Percentiles rank a stretch among this genome's conserved stretches.
Conservation (phyloP, 2,113 vertebrate species). For the Campylomormyrus tamandua region DNA sequence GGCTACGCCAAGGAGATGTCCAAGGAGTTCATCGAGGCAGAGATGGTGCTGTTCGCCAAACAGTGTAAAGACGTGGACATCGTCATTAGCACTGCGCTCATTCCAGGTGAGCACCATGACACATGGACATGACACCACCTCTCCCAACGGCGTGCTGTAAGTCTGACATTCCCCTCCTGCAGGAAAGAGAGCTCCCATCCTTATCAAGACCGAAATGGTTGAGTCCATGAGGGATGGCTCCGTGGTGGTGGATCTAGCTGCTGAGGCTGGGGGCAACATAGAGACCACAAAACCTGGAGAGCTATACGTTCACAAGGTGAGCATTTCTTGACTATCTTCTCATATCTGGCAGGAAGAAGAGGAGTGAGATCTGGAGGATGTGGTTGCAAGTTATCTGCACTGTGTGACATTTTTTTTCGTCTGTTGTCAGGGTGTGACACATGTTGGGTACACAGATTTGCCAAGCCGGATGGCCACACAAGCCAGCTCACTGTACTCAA, state of each 20-base stretch:
- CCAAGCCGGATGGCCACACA: constrained; percentile 75
- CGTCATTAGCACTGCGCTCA: constrained; percentile 58
- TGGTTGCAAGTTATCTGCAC: background rate
- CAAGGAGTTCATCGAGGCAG: constrained; percentile 64
- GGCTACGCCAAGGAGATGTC: constrained; percentile 68
- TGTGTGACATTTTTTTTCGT: background rate
- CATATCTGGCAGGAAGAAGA: background rate
- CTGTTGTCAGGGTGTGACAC: constrained; percentile 68
- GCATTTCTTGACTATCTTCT: background rate
- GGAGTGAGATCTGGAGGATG: background rate
- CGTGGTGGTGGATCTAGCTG: constrained; percentile 57
- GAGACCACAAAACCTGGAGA: constrained; percentile 56
- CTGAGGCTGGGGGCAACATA: constrained; percentile 60
- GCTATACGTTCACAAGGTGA: constrained; percentile 50
- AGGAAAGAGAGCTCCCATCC: constrained; percentile 49
- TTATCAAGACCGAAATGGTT: constrained; percentile 55
- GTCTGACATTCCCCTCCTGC: background rate
- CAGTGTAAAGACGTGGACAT: constrained; percentile 62
- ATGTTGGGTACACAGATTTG: constrained; percentile 68
- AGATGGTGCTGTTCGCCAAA: constrained; percentile 60
- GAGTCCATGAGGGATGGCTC: constrained; percentile 56
- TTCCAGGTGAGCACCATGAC: constrained; percentile 54
- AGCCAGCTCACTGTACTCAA: constrained; percentile 77
- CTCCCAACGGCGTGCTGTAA: background rate
- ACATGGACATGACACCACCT: no score